A percentile compares a stretch with the other conserved stretches of the same genome.
Conservation (phyloP, 2,888 invertebrate species). For the Drosophila prostipennis region DNA sequence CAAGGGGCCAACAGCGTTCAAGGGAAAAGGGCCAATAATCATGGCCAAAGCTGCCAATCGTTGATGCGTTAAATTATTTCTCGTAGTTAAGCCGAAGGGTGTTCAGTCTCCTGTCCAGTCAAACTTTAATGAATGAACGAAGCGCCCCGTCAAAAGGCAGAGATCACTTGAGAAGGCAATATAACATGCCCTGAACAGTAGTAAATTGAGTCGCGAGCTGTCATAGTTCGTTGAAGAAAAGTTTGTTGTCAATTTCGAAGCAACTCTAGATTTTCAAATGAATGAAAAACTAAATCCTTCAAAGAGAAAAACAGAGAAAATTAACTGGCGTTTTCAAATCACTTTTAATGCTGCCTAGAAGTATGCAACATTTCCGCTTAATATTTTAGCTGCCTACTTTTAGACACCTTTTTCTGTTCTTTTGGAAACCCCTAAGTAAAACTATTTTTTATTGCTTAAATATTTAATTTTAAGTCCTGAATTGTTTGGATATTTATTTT, state of each 20-base stretch:
- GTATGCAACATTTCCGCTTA: too few relatives aligned
- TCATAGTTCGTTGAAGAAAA: background rate
- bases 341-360: too few relatives aligned
- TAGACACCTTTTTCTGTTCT: too few relatives aligned
- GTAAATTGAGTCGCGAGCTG: constrained; percentile 11
- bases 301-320: background rate
- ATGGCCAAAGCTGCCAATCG: constrained; percentile 46
- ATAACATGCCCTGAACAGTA: constrained; percentile 18
- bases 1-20: constrained; percentile 8
- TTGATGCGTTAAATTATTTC: constrained; percentile 67
- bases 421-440: too few relatives aligned
- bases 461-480: too few relatives aligned
- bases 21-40: constrained; percentile 50
- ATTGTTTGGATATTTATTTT: too few relatives aligned
- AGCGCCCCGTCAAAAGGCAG: constrained; percentile 13
- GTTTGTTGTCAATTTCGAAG: background rate
- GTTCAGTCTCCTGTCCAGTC: background rate
- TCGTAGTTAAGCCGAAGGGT: constrained; percentile 21
- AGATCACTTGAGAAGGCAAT: constrained; percentile 22
- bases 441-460: too few relatives aligned
- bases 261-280: background rate
- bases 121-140: constrained; percentile 32
- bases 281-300: background rate
- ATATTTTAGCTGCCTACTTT: too few relatives aligned
- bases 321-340: too few relatives aligned